These are phyloP conservation scores for Rhagium mordax DNA, from an alignment of 2,888 invertebrate species.

Conservation along the genomic window DNA sequence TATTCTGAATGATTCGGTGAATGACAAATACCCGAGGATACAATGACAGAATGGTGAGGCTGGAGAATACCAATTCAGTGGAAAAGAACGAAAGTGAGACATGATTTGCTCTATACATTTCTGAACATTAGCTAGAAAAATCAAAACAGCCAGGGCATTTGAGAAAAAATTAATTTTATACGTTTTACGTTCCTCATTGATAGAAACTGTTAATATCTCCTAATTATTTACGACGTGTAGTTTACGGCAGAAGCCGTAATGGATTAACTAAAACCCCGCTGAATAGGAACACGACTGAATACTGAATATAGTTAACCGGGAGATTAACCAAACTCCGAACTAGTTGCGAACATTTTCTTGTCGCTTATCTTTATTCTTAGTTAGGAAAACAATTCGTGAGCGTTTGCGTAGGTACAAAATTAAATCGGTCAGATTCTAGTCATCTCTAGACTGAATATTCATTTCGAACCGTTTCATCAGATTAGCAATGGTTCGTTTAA, in stretches of 20 bases:
- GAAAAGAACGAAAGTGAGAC: no score
- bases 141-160: no score
- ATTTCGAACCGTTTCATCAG: neutral
- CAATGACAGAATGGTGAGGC: no score
- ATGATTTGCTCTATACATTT: no score
- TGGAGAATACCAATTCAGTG: no score
- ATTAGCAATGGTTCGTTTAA: neutral
- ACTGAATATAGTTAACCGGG: conserved; percentile 4
- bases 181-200: no score
- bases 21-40: no score
- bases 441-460: neutral
- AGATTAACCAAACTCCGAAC: conserved; percentile 15
- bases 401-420: neutral
- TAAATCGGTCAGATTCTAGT: neutral
- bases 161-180: no score
- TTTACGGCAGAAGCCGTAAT: neutral
- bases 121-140: no score
- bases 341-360: conserved; percentile 10
- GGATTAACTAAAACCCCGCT: neutral
- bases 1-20: no score
- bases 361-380: conserved; percentile 1
- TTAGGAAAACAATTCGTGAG: neutral
- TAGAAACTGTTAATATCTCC: no score
- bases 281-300: neutral
- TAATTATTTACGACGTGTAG: neutral